phyloP scores from a whole-genome alignment of 2,888 invertebrate species.

The Ochlodes sylvanus region DNA sequence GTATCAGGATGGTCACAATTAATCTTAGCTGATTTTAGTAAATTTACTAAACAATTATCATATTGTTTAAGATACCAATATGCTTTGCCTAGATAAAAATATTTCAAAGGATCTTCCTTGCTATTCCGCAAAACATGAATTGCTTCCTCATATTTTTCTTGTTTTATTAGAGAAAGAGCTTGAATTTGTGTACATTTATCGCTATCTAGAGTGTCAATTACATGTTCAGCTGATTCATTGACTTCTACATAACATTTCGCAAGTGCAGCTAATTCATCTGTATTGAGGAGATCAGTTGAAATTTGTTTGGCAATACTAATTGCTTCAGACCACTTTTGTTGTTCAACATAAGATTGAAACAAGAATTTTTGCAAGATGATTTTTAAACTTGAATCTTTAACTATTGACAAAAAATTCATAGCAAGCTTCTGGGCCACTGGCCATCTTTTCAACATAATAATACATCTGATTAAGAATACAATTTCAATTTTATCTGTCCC shows the following conservation, averaged over 20 bases:
- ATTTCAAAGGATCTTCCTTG: constrained; percentile 76
- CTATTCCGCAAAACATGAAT: constrained; percentile 77
- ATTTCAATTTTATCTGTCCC: constrained; percentile 68
- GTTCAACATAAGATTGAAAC: constrained; percentile 65
- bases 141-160: constrained; percentile 82
- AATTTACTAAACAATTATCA: constrained; percentile 86
- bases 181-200: constrained; percentile 70
- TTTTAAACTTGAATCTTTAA: constrained; percentile 59
- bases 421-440: constrained; percentile 70
- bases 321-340: constrained; percentile 83
- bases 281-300: constrained; percentile 54
- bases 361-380: constrained; percentile 60
- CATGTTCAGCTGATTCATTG: constrained; percentile 56
- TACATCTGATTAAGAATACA: constrained; percentile 70
- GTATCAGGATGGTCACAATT: constrained; percentile 90
- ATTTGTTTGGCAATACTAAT: constrained; percentile 64
- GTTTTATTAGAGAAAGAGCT: constrained; percentile 78
- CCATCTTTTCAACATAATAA: constrained; percentile 74
- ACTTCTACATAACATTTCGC: constrained; percentile 71
- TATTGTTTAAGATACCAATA: constrained; percentile 85
- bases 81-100: constrained; percentile 85
- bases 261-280: constrained; percentile 60
- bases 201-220: constrained; percentile 60
- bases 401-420: constrained; percentile 70
- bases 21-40: constrained; percentile 89